These are phyloP conservation scores for Ameiurus melas DNA, from an alignment of 2,113 vertebrate genomes.

Conservation along the genomic window DNA sequence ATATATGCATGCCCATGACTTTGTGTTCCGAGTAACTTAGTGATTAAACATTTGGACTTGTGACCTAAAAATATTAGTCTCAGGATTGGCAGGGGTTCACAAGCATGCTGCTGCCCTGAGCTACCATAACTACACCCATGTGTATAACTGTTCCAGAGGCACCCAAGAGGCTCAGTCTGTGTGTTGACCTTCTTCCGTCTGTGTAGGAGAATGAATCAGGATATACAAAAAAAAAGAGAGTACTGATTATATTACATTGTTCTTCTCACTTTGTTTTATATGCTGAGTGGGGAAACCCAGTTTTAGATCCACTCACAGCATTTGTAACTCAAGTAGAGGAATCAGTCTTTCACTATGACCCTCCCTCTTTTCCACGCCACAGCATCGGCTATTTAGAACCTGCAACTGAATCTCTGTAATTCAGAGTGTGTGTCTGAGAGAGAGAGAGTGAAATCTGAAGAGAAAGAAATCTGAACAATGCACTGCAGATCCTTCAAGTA, in stretches of 20 bases:
- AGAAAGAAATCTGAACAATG: conserved; percentile 19
- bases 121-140: neutral
- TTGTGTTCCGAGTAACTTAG: too few relatives aligned
- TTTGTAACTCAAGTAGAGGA: neutral
- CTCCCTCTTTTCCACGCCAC: neutral
- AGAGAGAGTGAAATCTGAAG: neutral
- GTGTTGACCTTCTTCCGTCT: neutral
- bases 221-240: neutral
- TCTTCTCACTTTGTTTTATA: neutral
- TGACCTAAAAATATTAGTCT: too few relatives aligned
- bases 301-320: neutral
- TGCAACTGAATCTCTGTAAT: neutral
- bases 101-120: too few relatives aligned
- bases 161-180: neutral
- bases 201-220: neutral
- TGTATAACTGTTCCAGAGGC: neutral
- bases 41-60: too few relatives aligned
- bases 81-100: too few relatives aligned
- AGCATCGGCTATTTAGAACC: neutral
- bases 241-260: neutral
- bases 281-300: neutral
- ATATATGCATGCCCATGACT: too few relatives aligned
- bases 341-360: neutral
- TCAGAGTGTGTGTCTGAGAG: conserved; percentile 4
- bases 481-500: conserved; percentile 31